Evolutionary conservation across 2,113 vertebrate genomes (phyloP).

Genomic region (Microtus montanus): DNA sequence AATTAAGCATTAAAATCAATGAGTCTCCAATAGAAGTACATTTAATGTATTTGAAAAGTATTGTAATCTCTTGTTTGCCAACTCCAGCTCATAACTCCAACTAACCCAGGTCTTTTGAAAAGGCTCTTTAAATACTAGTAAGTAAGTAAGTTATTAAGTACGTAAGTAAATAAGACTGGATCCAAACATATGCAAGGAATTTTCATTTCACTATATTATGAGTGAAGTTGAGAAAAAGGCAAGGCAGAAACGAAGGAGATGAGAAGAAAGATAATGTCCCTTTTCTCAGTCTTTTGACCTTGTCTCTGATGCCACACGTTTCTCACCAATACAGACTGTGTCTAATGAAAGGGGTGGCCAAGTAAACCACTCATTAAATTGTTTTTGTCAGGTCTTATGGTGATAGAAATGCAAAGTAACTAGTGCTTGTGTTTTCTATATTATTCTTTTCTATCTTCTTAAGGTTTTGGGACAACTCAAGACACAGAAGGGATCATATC

Average conservation of each 20-base stretch:
- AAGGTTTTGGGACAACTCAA: not conserved
- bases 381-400: no score
- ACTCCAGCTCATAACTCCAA: not conserved
- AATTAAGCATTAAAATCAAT: not conserved
- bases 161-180: not conserved
- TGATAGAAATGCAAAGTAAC: not conserved
- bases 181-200: not conserved
- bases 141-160: not conserved
- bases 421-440: not conserved
- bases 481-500: not conserved
- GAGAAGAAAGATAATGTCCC: not conserved
- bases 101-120: not conserved
- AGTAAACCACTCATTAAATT: no score
- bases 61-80: not conserved
- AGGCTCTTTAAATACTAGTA: not conserved
- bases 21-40: not conserved
- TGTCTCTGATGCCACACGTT: fast-evolving
- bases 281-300: not conserved
- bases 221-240: not conserved
- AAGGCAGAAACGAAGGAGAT: not conserved
- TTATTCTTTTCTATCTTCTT: not conserved
- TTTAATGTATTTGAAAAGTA: conserved; percentile 3
- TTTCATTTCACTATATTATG: fast-evolving
- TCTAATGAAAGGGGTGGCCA: no score
- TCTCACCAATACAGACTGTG: no score